These are phyloP conservation scores for Aurelia sp. DNA, from an alignment of 30 jellyfish, hydroid and myxozoan species.

Conservation along the genomic window DNA sequence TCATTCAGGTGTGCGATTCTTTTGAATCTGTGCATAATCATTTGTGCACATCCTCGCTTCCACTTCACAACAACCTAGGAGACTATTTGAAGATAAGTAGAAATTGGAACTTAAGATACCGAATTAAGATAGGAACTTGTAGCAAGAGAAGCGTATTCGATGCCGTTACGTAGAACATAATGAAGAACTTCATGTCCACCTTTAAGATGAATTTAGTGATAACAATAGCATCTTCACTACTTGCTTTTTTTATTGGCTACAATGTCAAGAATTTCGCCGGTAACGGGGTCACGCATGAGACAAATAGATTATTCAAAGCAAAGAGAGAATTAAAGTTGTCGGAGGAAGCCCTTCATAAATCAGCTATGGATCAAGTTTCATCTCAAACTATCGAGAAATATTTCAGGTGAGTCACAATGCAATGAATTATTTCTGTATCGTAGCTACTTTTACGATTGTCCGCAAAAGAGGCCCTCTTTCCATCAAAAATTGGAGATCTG, in stretches of 20 bases:
- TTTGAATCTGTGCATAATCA: conserved; percentile 1
- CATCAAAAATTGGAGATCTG: too few species aligned
- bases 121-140: too few species aligned
- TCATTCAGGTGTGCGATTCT: conserved; percentile 3
- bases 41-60: neutral
- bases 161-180: too few species aligned
- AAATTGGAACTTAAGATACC: too few species aligned
- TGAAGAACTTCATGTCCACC: too few species aligned
- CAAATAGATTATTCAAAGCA: neutral
- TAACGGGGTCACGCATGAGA: neutral
- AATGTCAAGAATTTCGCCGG: neutral
- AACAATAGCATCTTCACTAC: neutral
- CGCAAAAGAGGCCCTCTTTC: too few species aligned
- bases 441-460: too few species aligned
- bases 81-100: too few species aligned
- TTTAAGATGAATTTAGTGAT: neutral
- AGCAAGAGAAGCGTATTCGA: too few species aligned
- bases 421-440: too few species aligned
- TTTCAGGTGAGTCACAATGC: conserved; percentile 22
- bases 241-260: conserved; percentile 55
- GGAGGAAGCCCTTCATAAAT: neutral
- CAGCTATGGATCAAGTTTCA: conserved; percentile 42
- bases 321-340: conserved; percentile 9
- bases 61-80: neutral
- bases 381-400: conserved; percentile 10